Evolutionary conservation across 2,888 invertebrate species (phyloP).

Genomic region (Theretra japonica): DNA sequence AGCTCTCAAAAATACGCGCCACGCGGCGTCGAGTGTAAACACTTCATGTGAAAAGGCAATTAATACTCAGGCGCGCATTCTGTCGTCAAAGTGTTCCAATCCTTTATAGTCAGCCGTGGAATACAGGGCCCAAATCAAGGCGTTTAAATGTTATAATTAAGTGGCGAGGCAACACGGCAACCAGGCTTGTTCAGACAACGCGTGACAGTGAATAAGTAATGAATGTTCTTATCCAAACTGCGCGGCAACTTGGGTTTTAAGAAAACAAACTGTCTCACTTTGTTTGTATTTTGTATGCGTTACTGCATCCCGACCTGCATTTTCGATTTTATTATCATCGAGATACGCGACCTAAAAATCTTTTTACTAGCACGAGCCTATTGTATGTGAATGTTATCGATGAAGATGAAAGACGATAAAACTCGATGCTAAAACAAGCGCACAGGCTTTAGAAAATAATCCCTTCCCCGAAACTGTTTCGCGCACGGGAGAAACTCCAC

Average conservation of each 20-base stretch:
- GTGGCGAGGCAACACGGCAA: constrained; percentile 56
- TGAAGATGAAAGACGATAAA: background rate
- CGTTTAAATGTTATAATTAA: constrained; percentile 73
- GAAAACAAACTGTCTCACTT: constrained; percentile 53
- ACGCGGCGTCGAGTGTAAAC: constrained; percentile 40
- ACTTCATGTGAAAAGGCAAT: constrained; percentile 47
- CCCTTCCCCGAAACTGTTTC: background rate
- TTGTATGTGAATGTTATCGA: background rate
- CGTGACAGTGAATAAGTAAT: constrained; percentile 73
- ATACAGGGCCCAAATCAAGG: constrained; percentile 53
- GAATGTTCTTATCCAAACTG: constrained; percentile 57
- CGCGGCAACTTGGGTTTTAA: constrained; percentile 51
- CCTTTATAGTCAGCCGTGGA: constrained; percentile 29
- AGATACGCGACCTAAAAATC: background rate
- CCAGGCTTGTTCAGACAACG: constrained; percentile 55
- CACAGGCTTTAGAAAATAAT: background rate
- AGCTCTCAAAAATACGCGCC: constrained; percentile 41
- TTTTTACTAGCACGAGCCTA: too few relatives aligned
- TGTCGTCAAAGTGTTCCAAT: constrained; percentile 44
- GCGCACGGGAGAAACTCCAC: constrained; percentile 32
- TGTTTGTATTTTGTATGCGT: constrained; percentile 42
- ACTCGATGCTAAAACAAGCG: background rate
- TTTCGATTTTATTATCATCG: background rate
- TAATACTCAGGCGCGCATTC: constrained; percentile 44
- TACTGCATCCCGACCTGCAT: background rate